Evolutionary conservation across 2,888 invertebrate genomes (phyloP).

Genomic region (Lasioglossum oenotherae): DNA sequence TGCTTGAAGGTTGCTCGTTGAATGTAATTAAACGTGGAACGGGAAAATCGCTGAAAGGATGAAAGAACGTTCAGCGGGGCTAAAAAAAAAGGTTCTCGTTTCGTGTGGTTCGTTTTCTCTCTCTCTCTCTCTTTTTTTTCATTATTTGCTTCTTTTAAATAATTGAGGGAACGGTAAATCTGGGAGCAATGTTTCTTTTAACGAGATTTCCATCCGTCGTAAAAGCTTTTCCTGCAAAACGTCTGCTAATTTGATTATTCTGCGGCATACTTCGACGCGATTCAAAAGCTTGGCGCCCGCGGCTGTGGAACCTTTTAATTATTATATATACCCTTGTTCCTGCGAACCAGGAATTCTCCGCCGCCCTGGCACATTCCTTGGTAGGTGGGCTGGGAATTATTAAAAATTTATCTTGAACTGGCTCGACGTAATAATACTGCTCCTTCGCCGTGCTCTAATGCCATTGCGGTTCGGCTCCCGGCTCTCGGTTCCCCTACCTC

Average conservation of each 20-base stretch:
- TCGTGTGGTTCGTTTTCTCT: not conserved
- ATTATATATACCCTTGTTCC: conserved; percentile 54
- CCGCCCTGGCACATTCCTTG: conserved; percentile 29
- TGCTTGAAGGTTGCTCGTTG: not conserved
- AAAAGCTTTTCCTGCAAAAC: conserved; percentile 30
- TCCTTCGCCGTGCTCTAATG: not conserved
- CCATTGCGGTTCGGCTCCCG: conserved; percentile 7
- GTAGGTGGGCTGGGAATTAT: conserved; percentile 67
- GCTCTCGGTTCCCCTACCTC: conserved; percentile 10
- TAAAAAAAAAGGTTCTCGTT: not conserved
- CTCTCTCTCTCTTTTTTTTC: not conserved
- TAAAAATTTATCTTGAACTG: conserved; percentile 77
- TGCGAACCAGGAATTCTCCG: conserved; percentile 47
- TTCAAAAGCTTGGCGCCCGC: conserved; percentile 25
- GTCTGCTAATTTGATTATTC: conserved; percentile 43
- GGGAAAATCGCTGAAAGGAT: conserved; percentile 16
- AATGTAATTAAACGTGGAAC: conserved; percentile 24
- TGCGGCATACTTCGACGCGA: conserved; percentile 22
- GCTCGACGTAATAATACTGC: conserved; percentile 66
- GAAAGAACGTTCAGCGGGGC: conserved; percentile 1
- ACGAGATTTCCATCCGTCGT: conserved; percentile 36
- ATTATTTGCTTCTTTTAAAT: conserved; percentile 15
- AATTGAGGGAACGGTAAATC: conserved; percentile 19
- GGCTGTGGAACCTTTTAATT: conserved; percentile 57
- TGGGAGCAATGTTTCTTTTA: conserved; percentile 31